Evolutionary conservation across 92 coral and sea anemone species (phyloP).

Genomic region (Zoanthus sansibaricus): DNA sequence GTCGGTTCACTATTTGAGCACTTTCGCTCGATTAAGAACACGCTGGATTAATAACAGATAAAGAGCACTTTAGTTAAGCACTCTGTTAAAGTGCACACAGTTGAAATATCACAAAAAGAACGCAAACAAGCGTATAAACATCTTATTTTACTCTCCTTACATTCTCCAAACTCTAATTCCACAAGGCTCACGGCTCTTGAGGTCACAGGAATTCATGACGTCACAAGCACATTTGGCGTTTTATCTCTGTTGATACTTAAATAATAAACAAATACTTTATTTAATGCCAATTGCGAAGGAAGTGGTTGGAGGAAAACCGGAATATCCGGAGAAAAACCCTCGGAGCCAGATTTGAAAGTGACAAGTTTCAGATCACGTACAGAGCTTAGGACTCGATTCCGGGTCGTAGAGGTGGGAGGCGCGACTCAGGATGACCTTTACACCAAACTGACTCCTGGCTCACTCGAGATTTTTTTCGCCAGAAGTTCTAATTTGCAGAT

Average conservation of each 20-base stretch:
- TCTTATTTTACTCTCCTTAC: background rate
- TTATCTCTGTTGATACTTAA: background rate
- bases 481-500: background rate
- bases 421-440: no score
- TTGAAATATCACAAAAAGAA: background rate
- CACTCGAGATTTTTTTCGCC: no score
- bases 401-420: no score
- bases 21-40: constrained; percentile 19
- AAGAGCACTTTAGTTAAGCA: background rate
- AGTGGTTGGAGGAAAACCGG: no score
- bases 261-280: no score
- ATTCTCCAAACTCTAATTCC: background rate
- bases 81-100: background rate
- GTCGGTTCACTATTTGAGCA: background rate
- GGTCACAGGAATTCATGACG: constrained; percentile 2
- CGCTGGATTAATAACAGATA: constrained; percentile 19
- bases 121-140: constrained; percentile 20
- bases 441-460: no score
- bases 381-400: no score
- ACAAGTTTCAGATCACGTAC: no score
- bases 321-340: no score
- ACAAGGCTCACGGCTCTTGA: background rate
- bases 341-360: no score
- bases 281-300: no score
- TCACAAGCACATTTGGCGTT: background rate